These are phyloP conservation scores for Kryptolebias marmoratus DNA, from an alignment of 2,113 vertebrate genomes.

Conservation along the genomic window DNA sequence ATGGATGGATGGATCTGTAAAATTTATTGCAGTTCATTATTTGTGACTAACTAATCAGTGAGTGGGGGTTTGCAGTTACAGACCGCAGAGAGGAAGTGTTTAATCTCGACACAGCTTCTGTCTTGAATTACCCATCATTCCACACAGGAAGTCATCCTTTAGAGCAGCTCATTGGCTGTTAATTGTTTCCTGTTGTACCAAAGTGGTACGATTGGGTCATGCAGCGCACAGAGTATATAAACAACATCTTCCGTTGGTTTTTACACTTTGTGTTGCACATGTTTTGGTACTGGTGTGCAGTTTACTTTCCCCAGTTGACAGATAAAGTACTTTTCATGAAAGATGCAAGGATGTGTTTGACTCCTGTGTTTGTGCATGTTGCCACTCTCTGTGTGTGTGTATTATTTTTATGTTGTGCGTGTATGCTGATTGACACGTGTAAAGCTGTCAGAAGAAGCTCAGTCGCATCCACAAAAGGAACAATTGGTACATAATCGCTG, in stretches of 20 bases:
- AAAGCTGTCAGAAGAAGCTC: constrained; percentile 43
- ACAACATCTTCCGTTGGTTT: constrained; percentile 33
- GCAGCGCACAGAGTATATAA: constrained; percentile 58
- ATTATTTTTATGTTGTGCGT: constrained; percentile 48
- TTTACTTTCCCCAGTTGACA: constrained; percentile 9
- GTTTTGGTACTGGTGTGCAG: constrained; percentile 31
- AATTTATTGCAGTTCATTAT: constrained; percentile 10
- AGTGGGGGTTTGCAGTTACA: constrained; percentile 31
- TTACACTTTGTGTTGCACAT: constrained; percentile 26
- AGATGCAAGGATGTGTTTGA: neutral
- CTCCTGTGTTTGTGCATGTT: constrained; percentile 15
- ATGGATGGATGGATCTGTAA: neutral
- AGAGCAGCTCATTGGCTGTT: constrained; percentile 75
- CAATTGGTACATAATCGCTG: constrained; percentile 67
- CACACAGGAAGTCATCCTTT: constrained; percentile 78
- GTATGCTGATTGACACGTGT: constrained; percentile 38
- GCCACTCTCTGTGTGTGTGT: constrained; percentile 19
- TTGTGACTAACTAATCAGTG: constrained; percentile 51
- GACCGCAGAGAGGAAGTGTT: constrained; percentile 71
- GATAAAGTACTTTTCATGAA: constrained; percentile 19
- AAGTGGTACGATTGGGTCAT: constrained; percentile 69
- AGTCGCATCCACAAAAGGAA: constrained; percentile 53
- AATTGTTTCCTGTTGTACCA: constrained; percentile 78
- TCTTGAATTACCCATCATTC: constrained; percentile 79
- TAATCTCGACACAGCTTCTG: constrained; percentile 71